Base-by-base conservation (phyloP, 2,888 invertebrate genomes). In the Pharmacophagus antenor region DNA sequence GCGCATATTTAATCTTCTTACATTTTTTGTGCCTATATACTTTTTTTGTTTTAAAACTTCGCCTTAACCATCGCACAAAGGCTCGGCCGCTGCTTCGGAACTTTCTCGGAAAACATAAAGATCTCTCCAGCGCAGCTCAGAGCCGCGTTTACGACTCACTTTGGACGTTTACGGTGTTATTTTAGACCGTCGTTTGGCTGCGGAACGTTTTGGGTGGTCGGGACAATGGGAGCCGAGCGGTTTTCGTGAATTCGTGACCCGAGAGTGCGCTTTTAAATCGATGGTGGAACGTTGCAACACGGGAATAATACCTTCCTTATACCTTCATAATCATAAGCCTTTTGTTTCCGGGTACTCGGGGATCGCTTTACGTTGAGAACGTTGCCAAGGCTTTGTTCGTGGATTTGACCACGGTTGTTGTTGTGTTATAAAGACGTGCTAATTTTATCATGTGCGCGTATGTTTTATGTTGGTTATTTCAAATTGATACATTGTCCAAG, bases 101-200 rank as follows among this genome's bases (percentile, higher is more conserved):
- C n/a, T n/a, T 58, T 58, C 58, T 18, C 37, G 48, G 54, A 60
- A 42, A 46, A 23, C 67, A 64, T 69, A 67, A 65, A 59, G 21
- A 51, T 25, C 48, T 46, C 66, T 66, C 67, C 70, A 70, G 70
- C 63, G 64, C 62, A 64, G 63, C 63, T 64, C 63, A 66, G n/a
- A 63, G 56, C 51, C 55, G n/a, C n/a, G 67, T 65, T 81, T 73
- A 82, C 80, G 78, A 73, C 69, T 73, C 72, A 72, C 75, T 77
- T 71, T 67, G 69, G 63, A 66, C n/a, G 75, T 79, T 77, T 77
- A 75, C 69, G 70, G 74, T 67, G 75, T 72, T 68, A 76, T 76
- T 78, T 79, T 76, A 71, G 70, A 66, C 53, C 61, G 3, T 53
- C 31, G 44, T 46, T 56, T 56, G 52, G 59, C 59, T 61, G 51